Conservation (phyloP, 1,140 invertebrate species). For the Hylyphantes graminicola region DNA sequence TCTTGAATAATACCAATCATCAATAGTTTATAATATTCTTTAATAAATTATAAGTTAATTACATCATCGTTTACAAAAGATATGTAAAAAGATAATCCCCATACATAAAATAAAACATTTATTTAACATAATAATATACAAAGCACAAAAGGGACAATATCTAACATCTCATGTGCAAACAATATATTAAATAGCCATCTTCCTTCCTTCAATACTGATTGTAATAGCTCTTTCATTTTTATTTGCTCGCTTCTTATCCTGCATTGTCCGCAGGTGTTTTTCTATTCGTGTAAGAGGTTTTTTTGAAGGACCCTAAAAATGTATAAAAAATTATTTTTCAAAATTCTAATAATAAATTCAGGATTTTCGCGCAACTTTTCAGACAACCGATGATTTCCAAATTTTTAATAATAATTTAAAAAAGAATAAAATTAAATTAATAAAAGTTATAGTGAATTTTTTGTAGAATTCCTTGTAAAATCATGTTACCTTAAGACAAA, state of each 20-base stretch:
- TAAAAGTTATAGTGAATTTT: too few relatives aligned
- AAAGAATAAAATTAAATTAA: too few relatives aligned
- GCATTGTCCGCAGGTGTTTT: constrained; percentile 89
- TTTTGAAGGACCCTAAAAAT: constrained; percentile 71
- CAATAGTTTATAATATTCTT: too few relatives aligned
- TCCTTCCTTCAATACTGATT: constrained; percentile 95
- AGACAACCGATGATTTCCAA: too few relatives aligned
- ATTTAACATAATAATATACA: constrained; percentile 25
- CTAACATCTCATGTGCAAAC: background rate
- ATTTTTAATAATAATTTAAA: too few relatives aligned
- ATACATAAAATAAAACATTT: constrained; percentile 14
- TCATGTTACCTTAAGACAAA: too few relatives aligned
- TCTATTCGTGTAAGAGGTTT: constrained; percentile 89
- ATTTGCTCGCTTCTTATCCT: constrained; percentile 84
- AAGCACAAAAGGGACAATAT: constrained; percentile 5
- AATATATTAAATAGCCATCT: constrained; percentile 82
- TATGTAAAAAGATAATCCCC: background rate
- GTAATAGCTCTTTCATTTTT: constrained; percentile 84
- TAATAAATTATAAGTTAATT: too few relatives aligned
- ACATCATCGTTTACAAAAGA: too few relatives aligned
- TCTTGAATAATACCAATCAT: too few relatives aligned
- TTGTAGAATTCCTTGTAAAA: too few relatives aligned
- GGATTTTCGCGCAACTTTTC: too few relatives aligned
- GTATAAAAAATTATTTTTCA: background rate
- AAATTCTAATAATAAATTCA: too few relatives aligned